Evolutionary conservation across 2,888 invertebrate species (phyloP).

Genomic region (Timema cristinae): DNA sequence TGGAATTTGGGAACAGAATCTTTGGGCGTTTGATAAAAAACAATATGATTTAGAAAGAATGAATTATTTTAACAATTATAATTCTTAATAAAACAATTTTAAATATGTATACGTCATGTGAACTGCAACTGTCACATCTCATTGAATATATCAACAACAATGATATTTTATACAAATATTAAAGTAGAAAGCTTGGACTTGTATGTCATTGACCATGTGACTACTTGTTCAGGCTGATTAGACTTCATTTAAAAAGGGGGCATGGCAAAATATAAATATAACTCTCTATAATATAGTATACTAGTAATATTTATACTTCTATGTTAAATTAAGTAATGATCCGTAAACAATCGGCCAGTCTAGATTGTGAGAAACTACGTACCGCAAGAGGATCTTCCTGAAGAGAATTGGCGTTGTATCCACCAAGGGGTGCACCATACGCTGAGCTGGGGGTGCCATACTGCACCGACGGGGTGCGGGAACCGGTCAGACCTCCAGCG

Average conservation of each 20-base stretch:
- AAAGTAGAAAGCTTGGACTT: too few relatives aligned
- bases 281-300: too few relatives aligned
- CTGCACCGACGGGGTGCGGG: slow-evolving; percentile 14
- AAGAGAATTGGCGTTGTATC: neutral
- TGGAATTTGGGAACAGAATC: slow-evolving; percentile 26
- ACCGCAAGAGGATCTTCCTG: slow-evolving; percentile 17
- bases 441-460: slow-evolving; percentile 20
- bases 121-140: too few relatives aligned
- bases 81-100: neutral
- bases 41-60: neutral
- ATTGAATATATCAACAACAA: neutral
- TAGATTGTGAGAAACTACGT: neutral
- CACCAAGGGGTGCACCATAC: slow-evolving; percentile 33
- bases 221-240: too few relatives aligned
- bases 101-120: too few relatives aligned
- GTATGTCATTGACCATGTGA: too few relatives aligned
- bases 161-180: too few relatives aligned
- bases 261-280: too few relatives aligned
- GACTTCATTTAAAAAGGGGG: too few relatives aligned
- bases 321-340: too few relatives aligned
- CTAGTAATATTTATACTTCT: too few relatives aligned
- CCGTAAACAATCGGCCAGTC: too few relatives aligned
- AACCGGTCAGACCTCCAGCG: slow-evolving; percentile 1
- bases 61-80: neutral
- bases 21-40: neutral